Conservation (phyloP, 2,888 invertebrate species). For the Leptothorax acervorum region DNA sequence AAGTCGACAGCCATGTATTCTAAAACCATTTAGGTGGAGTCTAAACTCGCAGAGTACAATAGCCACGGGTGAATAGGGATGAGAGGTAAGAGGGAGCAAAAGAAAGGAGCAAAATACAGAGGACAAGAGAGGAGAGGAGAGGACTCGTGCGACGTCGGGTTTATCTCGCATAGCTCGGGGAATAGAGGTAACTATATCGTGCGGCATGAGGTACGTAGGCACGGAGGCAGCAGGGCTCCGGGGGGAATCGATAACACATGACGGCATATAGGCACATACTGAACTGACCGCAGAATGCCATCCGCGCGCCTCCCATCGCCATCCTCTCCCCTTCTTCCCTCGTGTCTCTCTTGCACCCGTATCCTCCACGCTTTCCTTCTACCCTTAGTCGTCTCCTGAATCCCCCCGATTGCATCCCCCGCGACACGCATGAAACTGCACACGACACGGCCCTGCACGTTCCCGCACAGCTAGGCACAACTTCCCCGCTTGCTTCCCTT, state of each 20-base stretch:
- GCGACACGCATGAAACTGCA: constrained; percentile 70
- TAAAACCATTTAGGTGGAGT: constrained; percentile 38
- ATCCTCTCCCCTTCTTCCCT: constrained; percentile 33
- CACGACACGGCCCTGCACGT: constrained; percentile 58
- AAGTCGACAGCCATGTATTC: constrained; percentile 33
- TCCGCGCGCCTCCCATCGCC: constrained; percentile 78
- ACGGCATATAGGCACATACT: constrained; percentile 83
- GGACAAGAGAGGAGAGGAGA: neutral
- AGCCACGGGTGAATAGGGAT: neutral
- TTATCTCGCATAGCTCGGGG: constrained; percentile 72
- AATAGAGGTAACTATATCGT: constrained; percentile 65
- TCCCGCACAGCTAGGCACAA: constrained; percentile 56
- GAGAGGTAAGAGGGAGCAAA: constrained; percentile 26
- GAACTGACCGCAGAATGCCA: constrained; percentile 84
- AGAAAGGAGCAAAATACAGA: constrained; percentile 31
- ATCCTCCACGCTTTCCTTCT: constrained; percentile 60
- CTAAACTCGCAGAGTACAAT: constrained; percentile 34
- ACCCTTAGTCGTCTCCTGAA: constrained; percentile 49
- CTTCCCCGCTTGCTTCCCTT: constrained; percentile 7
- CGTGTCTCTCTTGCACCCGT: constrained; percentile 54
- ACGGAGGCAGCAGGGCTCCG: constrained; percentile 67
- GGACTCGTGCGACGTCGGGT: constrained; percentile 44
- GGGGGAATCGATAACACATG: constrained; percentile 83
- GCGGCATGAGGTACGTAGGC: constrained; percentile 69
- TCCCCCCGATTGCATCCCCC: constrained; percentile 59